Conservation (phyloP, 2,888 invertebrate species). For the Acronicta alni region DNA sequence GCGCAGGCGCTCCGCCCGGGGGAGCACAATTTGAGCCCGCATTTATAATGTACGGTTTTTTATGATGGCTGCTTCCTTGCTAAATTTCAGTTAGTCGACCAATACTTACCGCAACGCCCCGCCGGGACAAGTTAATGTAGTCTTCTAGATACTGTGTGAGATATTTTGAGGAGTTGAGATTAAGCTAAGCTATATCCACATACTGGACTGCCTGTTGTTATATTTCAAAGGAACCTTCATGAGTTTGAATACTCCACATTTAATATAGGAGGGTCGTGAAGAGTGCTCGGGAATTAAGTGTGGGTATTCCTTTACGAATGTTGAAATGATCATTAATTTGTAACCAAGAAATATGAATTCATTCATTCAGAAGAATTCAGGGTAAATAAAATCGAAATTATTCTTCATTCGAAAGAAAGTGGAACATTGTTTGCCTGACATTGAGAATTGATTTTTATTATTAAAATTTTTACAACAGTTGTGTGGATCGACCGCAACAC, state of each 20-base stretch:
- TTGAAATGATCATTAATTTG: too few relatives aligned
- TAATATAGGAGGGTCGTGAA: too few relatives aligned
- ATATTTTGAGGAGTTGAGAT: background rate
- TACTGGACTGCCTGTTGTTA: too few relatives aligned
- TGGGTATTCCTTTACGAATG: too few relatives aligned
- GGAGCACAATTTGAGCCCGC: constrained; percentile 75
- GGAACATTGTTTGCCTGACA: constrained; percentile 8
- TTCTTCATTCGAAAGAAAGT: constrained; percentile 13
- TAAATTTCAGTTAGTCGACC: constrained; percentile 66
- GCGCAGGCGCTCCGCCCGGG: constrained; percentile 78
- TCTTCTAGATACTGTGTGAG: constrained; percentile 5
- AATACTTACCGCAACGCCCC: constrained; percentile 54
- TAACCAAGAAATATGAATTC: too few relatives aligned
- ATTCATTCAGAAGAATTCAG: too few relatives aligned
- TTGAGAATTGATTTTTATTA: constrained; percentile 42
- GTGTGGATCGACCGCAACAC: constrained; percentile 57
- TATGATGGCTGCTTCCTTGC: constrained; percentile 65
- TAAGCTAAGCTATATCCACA: background rate
- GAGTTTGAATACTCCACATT: too few relatives aligned
- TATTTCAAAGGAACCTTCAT: too few relatives aligned
- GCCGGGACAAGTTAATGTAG: constrained; percentile 28
- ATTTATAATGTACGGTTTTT: constrained; percentile 74
- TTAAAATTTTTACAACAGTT: constrained; percentile 61
- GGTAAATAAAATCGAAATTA: too few relatives aligned
- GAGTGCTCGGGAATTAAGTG: too few relatives aligned